Evolutionary conservation across 1,140 invertebrate genomes (phyloP).

Genomic region (Campoletis sonorensis): DNA sequence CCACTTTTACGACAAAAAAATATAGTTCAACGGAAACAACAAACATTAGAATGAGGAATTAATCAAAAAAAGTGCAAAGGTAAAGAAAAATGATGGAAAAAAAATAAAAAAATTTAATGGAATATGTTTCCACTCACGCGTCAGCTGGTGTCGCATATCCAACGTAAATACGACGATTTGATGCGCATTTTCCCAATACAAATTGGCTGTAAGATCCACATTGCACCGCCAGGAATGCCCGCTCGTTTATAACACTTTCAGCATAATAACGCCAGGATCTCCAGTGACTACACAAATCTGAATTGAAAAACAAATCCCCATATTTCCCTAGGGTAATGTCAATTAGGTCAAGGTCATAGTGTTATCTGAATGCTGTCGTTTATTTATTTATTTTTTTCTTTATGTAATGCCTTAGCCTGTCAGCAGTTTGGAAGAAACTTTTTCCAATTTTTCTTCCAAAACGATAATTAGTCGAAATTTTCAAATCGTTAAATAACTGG

Average conservation of each 20-base stretch:
- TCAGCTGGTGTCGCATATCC: constrained; percentile 52
- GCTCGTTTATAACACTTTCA: constrained; percentile 75
- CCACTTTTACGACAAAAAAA: background rate
- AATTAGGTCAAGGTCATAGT: no score
- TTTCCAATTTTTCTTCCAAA: no score
- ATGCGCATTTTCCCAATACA: constrained; percentile 37
- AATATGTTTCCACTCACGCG: constrained; percentile 49
- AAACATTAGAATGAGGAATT: background rate
- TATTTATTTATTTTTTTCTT: no score
- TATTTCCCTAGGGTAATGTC: background rate
- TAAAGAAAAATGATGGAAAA: background rate
- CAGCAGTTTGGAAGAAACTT: no score
- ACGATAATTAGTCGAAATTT: no score
- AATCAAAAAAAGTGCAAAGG: background rate
- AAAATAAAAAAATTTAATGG: background rate
- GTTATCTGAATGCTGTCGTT: no score
- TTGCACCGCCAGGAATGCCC: constrained; percentile 72
- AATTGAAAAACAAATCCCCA: constrained; percentile 40
- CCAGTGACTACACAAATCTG: constrained; percentile 81
- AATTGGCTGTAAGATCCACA: constrained; percentile 55
- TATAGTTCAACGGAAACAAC: background rate
- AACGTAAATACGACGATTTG: constrained; percentile 48
- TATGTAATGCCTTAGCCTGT: no score
- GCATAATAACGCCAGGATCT: constrained; percentile 80
- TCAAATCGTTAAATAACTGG: no score